phyloP scores from a whole-genome alignment of 2,888 invertebrate genomes.

The Drosophila diplacantha region DNA sequence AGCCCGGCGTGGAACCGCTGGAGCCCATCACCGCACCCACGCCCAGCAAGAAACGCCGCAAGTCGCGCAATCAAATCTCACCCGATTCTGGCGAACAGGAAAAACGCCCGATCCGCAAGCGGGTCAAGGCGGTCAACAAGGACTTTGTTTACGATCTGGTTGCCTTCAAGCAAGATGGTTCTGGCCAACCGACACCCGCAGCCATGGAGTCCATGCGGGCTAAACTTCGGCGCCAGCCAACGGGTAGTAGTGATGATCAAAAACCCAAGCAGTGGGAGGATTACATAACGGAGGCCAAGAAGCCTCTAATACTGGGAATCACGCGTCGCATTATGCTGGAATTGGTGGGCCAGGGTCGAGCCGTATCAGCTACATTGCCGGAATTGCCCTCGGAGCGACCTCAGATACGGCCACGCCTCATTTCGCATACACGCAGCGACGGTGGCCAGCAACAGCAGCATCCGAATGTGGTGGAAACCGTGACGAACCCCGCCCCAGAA shows the following conservation, averaged over 20 bases:
- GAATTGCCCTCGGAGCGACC: slow-evolving; percentile 76
- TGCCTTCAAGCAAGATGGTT: slow-evolving; percentile 73
- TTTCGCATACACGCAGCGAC: slow-evolving; percentile 60
- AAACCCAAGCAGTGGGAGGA: slow-evolving; percentile 49
- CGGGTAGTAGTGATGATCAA: slow-evolving; percentile 35
- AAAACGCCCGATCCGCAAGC: slow-evolving; percentile 82
- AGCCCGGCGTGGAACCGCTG: slow-evolving; percentile 42
- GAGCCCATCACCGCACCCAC: slow-evolving; percentile 2
- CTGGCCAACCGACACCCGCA: slow-evolving; percentile 20
- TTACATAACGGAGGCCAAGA: slow-evolving; percentile 56
- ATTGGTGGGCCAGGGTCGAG: slow-evolving; percentile 69
- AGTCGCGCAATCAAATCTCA: slow-evolving; percentile 56
- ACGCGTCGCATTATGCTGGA: slow-evolving; percentile 65
- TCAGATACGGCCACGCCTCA: slow-evolving; percentile 71
- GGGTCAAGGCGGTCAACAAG: slow-evolving; percentile 82
- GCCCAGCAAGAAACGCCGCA: slow-evolving; percentile 50
- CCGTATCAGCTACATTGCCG: slow-evolving; percentile 74
- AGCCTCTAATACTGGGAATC: slow-evolving; percentile 59
- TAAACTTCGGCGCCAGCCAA: slow-evolving; percentile 62
- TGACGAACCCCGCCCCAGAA: slow-evolving; percentile 5
- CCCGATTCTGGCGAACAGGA: slow-evolving; percentile 56
- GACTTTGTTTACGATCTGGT: slow-evolving; percentile 84
- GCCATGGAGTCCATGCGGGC: slow-evolving; percentile 45
- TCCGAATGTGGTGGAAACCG: slow-evolving; percentile 41
- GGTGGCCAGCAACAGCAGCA: slow-evolving; percentile 25